Evolutionary conservation across 2,888 invertebrate genomes (phyloP).

Genomic region (Nomada lathburiana): DNA sequence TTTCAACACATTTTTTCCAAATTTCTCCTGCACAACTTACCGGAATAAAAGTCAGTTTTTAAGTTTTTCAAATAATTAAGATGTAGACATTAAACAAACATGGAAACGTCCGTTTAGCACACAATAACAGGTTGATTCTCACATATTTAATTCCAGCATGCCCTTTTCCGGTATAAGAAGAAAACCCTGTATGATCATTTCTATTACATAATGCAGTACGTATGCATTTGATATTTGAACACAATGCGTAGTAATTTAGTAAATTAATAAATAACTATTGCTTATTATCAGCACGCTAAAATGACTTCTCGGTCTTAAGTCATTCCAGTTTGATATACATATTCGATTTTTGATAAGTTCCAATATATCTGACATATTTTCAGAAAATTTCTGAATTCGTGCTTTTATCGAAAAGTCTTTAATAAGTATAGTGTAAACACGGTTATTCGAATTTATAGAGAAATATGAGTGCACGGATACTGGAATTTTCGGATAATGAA

Average conservation of each 20-base stretch:
- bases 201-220: not conserved
- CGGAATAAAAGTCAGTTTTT: too few relatives aligned
- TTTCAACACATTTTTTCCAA: too few relatives aligned
- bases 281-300: not conserved
- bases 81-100: not conserved
- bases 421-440: not conserved
- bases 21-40: too few relatives aligned
- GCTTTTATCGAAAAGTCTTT: not conserved
- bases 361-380: slow-evolving; percentile 3
- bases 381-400: not conserved
- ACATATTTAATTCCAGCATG: slow-evolving; percentile 14
- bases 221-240: not conserved
- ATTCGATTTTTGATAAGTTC: slow-evolving; percentile 13
- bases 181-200: slow-evolving; percentile 7
- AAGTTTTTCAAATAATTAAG: not conserved
- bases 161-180: not conserved
- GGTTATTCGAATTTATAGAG: too few relatives aligned
- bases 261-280: not conserved
- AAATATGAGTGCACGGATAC: too few relatives aligned
- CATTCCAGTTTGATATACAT: not conserved
- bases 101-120: not conserved
- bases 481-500: too few relatives aligned
- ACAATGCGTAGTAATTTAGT: not conserved
- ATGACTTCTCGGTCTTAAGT: not conserved
- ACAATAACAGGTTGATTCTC: slow-evolving; percentile 20